These are phyloP conservation scores for Trachelus tabidus DNA, from an alignment of 2,888 invertebrate genomes.

Conservation along the genomic window DNA sequence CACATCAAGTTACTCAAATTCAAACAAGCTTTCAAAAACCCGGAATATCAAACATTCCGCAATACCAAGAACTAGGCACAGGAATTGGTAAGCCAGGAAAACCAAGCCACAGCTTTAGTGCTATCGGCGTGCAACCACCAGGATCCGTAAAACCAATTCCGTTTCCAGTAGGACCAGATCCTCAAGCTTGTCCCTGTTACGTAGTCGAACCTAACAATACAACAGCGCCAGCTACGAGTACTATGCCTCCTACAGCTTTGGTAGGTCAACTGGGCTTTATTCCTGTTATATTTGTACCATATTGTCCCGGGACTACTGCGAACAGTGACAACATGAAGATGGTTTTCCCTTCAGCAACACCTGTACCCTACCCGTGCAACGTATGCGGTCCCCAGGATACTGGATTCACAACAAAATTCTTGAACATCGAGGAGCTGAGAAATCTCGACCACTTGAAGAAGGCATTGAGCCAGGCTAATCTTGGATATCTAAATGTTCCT, in stretches of 20 bases:
- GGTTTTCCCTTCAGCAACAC: constrained; percentile 72
- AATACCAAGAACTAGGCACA: not conserved
- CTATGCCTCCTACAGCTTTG: constrained; percentile 36
- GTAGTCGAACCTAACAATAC: constrained; percentile 69
- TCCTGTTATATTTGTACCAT: constrained; percentile 78
- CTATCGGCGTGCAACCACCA: constrained; percentile 67
- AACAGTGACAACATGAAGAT: constrained; percentile 65
- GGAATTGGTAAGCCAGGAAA: constrained; percentile 12
- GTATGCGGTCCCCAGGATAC: constrained; percentile 67
- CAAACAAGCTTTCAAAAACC: no score
- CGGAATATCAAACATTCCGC: not conserved
- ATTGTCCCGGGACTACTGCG: constrained; percentile 70
- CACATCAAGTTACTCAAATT: no score
- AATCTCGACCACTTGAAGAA: constrained; percentile 44
- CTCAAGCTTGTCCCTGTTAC: constrained; percentile 74
- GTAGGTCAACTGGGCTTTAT: constrained; percentile 71
- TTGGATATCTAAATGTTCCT: constrained; percentile 54
- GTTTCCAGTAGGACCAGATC: constrained; percentile 72
- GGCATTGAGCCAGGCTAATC: constrained; percentile 44
- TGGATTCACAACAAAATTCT: constrained; percentile 29
- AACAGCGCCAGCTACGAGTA: constrained; percentile 41
- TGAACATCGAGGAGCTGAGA: constrained; percentile 43
- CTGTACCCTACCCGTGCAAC: constrained; percentile 73
- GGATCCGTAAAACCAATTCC: constrained; percentile 70
- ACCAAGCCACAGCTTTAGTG: constrained; percentile 60